Evolutionary conservation across 2,888 invertebrate species (phyloP).

Genomic region (Gastrophysa polygoni): DNA sequence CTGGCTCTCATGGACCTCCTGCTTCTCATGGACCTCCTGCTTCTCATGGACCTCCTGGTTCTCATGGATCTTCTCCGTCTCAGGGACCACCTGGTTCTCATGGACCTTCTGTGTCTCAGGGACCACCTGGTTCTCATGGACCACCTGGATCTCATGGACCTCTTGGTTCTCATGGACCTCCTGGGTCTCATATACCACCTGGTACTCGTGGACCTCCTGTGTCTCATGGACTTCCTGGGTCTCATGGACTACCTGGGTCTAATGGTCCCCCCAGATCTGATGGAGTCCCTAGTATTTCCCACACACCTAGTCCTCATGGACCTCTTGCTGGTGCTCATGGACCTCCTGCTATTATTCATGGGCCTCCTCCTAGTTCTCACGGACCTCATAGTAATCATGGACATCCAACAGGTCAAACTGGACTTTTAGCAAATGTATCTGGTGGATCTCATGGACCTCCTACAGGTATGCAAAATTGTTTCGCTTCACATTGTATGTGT

Average conservation of each 20-base stretch:
- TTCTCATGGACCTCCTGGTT: neutral
- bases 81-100: neutral
- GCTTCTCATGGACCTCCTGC: neutral
- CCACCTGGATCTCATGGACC: too few species aligned
- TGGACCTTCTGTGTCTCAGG: neutral
- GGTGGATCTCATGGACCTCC: neutral
- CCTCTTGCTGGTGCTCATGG: neutral
- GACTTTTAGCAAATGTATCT: neutral
- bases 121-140: neutral
- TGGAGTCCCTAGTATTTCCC: too few species aligned
- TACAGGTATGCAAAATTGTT: constrained; percentile 24
- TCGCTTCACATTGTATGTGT: constrained; percentile 9
- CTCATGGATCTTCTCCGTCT: too few species aligned
- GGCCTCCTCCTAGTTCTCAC: neutral
- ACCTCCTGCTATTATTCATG: neutral
- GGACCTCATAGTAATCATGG: neutral
- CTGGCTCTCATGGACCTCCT: neutral
- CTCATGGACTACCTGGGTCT: too few species aligned
- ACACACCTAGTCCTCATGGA: too few species aligned
- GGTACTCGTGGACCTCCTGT: too few species aligned
- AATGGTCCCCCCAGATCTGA: too few species aligned
- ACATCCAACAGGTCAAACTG: neutral
- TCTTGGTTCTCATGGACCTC: too few species aligned
- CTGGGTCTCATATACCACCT: too few species aligned
- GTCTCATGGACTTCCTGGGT: too few species aligned